A percentile compares a stretch with the other conserved stretches of the same genome.
Conservation (phyloP, 2,113 vertebrate genomes). For the Gallinago paraguaiae region DNA sequence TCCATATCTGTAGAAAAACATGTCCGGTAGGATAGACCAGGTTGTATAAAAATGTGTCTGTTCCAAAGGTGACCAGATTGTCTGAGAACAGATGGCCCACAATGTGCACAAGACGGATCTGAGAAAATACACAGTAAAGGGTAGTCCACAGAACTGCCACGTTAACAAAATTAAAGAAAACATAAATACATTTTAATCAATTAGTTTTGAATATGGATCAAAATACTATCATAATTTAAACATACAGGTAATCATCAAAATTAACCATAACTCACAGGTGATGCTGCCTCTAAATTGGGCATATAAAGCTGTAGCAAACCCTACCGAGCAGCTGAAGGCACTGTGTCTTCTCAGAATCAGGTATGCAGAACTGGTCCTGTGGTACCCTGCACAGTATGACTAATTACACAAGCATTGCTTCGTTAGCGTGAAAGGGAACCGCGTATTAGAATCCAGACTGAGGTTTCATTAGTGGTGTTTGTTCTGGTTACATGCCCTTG, state of each 20-base stretch:
- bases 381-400: background rate
- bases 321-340: background rate
- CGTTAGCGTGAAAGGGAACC: background rate
- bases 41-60: background rate
- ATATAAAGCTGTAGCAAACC: background rate
- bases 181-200: background rate
- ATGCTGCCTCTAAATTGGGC: background rate
- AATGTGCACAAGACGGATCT: background rate
- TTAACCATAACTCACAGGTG: background rate
- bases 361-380: background rate
- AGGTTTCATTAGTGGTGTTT: background rate
- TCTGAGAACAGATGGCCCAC: background rate
- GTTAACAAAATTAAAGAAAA: background rate
- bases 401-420: background rate
- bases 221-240: background rate
- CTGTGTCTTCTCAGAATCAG: background rate
- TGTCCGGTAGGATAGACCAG: fast-evolving
- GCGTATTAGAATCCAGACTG: background rate
- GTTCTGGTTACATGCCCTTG: background rate
- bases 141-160: background rate
- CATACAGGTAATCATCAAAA: background rate
- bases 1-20: background rate
- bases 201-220: background rate
- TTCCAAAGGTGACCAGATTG: background rate
- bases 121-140: background rate